A percentile compares a stretch with the other conserved stretches of the same genome.
These are phyloP conservation scores for Gallinago media DNA, from an alignment of 2,113 vertebrate genomes.

Conservation along the genomic window DNA sequence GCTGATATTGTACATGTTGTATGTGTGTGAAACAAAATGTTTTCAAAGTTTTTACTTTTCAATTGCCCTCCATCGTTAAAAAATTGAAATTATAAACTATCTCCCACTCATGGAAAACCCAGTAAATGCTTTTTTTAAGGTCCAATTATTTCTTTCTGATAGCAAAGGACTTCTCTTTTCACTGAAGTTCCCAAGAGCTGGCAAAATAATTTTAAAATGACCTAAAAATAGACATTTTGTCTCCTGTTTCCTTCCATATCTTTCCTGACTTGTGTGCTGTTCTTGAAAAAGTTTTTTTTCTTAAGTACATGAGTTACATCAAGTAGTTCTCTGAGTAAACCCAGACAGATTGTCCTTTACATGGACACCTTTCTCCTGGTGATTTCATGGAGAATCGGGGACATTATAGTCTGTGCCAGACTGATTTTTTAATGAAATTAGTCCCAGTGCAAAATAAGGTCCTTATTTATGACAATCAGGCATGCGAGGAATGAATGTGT, in stretches of 20 bases:
- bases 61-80: neutral
- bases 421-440: neutral
- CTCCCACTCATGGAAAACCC: neutral
- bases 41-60: neutral
- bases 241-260: neutral
- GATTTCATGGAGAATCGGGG: neutral
- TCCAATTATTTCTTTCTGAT: neutral
- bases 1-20: rapidly evolving
- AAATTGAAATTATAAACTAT: neutral
- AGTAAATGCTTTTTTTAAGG: neutral
- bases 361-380: neutral
- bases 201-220: neutral
- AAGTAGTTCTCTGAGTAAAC: neutral
- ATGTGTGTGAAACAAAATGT: neutral
- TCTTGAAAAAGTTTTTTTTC: neutral
- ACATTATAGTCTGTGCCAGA: neutral
- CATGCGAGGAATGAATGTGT: neutral
- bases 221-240: neutral
- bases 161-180: neutral
- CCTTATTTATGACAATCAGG: neutral
- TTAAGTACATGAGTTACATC: rapidly evolving
- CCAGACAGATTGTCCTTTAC: neutral
- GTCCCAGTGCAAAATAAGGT: neutral
- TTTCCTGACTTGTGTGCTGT: neutral
- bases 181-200: neutral